These are phyloP conservation scores for Erythrolamprus reginae DNA, from an alignment of 2,113 vertebrate species.

Conservation along the genomic window DNA sequence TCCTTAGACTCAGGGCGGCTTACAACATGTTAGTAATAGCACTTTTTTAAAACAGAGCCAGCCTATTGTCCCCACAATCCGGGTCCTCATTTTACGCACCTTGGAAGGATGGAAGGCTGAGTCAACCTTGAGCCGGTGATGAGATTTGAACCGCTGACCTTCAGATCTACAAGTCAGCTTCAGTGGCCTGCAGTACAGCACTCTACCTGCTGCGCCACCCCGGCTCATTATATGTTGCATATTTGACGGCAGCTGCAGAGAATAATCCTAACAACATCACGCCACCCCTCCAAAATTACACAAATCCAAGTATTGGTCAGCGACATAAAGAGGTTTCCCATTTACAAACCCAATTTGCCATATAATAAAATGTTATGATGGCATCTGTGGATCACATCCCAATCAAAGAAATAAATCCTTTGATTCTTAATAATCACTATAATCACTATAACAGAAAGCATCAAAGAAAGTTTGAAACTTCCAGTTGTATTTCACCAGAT, in stretches of 20 bases:
- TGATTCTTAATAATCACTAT: neutral
- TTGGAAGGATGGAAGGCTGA: too few relatives aligned
- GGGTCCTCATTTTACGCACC: too few relatives aligned
- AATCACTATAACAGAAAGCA: neutral
- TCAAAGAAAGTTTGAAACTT: neutral
- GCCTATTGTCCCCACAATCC: too few relatives aligned
- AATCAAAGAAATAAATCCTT: neutral
- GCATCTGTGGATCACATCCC: neutral
- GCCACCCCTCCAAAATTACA: neutral
- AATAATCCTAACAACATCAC: neutral
- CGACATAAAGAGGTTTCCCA: neutral
- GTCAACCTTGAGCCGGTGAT: too few relatives aligned
- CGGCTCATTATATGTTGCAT: too few relatives aligned
- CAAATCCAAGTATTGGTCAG: neutral
- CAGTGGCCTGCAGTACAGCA: too few relatives aligned
- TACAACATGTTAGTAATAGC: too few relatives aligned
- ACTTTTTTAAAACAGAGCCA: too few relatives aligned
- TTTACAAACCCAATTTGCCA: neutral
- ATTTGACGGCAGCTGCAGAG: neutral
- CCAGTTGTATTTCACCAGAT: neutral
- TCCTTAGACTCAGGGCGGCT: too few relatives aligned
- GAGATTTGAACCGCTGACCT: too few relatives aligned
- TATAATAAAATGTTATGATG: neutral
- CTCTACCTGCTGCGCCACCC: too few relatives aligned
- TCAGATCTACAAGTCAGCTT: too few relatives aligned